A percentile compares a stretch with the other conserved stretches of the same genome.
phyloP scores from a whole-genome alignment of 1,140 invertebrate genomes.

The Cyclargus thomasi region DNA sequence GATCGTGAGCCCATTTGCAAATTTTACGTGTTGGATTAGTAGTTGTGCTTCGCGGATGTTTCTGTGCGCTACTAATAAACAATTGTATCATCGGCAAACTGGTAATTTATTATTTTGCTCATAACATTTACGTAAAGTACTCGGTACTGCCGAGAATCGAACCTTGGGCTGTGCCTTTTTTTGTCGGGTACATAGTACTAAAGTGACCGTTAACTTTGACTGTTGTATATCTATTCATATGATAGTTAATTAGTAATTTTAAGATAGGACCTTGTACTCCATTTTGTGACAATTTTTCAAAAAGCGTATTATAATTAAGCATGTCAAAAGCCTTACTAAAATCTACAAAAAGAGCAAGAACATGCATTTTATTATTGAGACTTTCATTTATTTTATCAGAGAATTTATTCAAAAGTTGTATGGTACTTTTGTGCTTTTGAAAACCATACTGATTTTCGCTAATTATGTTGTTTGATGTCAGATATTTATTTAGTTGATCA shows the following conservation, averaged over 20 bases:
- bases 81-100: conserved; percentile 23
- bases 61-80: conserved; percentile 17
- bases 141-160: conserved; percentile 17
- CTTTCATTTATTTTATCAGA: conserved; percentile 20
- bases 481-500: no score
- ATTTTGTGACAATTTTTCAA: conserved; percentile 18
- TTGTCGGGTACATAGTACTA: conserved; percentile 12
- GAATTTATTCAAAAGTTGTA: conserved; percentile 21
- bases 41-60: background rate
- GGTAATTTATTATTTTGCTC: conserved; percentile 19
- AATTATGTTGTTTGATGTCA: background rate
- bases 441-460: conserved; percentile 16
- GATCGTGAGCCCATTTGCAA: no score
- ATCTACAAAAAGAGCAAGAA: conserved; percentile 21
- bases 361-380: conserved; percentile 16
- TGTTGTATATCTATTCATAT: conserved; percentile 14
- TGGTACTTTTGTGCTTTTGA: conserved; percentile 26
- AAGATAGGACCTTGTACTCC: conserved; percentile 21
- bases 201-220: conserved; percentile 19
- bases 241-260: conserved; percentile 21
- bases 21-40: background rate
- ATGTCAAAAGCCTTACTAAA: conserved; percentile 24
- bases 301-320: conserved; percentile 18
- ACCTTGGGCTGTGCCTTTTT: conserved; percentile 23
- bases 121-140: conserved; percentile 23